A percentile compares a stretch with the other conserved stretches of the same genome.
phyloP scores from a whole-genome alignment of 2,797 vertebrate genomes.

The Rachycentron canadum region DNA sequence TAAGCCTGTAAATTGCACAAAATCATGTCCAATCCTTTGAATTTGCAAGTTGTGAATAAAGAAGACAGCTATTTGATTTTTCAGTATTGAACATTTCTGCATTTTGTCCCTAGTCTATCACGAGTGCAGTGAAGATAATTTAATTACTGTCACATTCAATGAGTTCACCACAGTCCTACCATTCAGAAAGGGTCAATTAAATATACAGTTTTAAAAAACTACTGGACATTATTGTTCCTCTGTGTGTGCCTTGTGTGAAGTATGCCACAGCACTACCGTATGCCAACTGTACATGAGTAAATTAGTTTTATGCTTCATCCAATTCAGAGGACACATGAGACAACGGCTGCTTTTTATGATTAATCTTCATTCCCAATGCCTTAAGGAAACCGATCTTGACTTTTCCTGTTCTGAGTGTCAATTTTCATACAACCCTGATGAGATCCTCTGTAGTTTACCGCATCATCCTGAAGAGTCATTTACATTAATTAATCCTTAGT shows the following conservation, averaged over 20 bases:
- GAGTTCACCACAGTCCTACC: background rate
- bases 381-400: too few species aligned
- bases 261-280: background rate
- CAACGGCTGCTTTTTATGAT: background rate
- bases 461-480: background rate
- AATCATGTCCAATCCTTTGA: background rate
- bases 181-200: background rate
- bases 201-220: background rate
- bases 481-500: background rate
- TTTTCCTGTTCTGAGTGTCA: background rate
- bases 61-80: too few species aligned
- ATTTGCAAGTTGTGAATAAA: background rate
- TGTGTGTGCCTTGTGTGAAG: background rate
- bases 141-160: background rate
- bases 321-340: too few species aligned
- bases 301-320: too few species aligned
- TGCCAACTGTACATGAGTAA: background rate
- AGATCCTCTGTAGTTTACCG: background rate
- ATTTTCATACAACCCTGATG: background rate
- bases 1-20: background rate
- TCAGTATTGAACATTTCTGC: background rate
- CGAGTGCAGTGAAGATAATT: background rate
- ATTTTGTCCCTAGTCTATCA: background rate
- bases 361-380: background rate
- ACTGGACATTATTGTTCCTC: background rate